Conservation (phyloP, 2,888 invertebrate species). For the Lapara coniferarum region DNA sequence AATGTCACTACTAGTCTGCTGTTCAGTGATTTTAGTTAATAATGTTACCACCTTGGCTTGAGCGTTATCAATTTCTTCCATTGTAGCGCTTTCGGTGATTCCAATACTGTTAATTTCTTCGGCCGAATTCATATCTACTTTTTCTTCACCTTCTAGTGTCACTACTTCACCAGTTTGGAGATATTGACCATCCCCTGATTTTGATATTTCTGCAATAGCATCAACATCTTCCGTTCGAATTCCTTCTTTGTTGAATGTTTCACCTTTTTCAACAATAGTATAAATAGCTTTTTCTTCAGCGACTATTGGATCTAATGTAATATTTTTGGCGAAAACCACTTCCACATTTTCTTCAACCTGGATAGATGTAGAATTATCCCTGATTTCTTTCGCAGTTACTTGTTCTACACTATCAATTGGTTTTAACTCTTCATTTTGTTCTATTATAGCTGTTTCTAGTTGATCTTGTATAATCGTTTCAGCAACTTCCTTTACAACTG, state of each 20-base stretch:
- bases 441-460: slow-evolving; percentile 19
- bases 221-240: neutral
- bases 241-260: neutral
- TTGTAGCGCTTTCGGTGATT: neutral
- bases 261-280: neutral
- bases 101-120: neutral
- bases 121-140: slow-evolving; percentile 29
- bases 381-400: neutral
- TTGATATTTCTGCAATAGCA: neutral
- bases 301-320: neutral
- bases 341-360: neutral
- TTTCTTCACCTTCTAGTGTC: slow-evolving; percentile 23
- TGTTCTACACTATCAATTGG: neutral
- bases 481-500: neutral
- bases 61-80: neutral
- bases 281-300: neutral
- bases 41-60: neutral
- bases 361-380: neutral
- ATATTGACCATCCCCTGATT: slow-evolving; percentile 5
- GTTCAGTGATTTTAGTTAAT: neutral
- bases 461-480: neutral
- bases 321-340: slow-evolving; percentile 16
- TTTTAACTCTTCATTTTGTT: slow-evolving; percentile 7
- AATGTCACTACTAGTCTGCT: neutral
- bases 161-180: slow-evolving; percentile 2